Evolutionary conservation across 2,113 vertebrate genomes (phyloP).

Genomic region (Ornithorhynchus anatinus): DNA sequence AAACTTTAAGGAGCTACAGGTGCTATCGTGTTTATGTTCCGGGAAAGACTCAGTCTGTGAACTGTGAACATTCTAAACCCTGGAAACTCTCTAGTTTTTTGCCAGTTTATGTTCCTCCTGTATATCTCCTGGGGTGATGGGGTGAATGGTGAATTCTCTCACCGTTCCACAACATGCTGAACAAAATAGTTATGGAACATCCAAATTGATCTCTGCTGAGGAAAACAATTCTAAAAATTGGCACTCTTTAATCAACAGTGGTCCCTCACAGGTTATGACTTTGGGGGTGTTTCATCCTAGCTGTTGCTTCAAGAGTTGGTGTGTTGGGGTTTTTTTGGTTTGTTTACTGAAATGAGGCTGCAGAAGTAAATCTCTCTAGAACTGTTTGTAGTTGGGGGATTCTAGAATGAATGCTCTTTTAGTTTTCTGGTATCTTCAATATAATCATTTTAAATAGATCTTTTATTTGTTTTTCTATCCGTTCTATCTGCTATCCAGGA

Average conservation of each 20-base stretch:
- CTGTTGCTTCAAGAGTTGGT: not conserved
- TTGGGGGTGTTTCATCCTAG: slow-evolving; percentile 7
- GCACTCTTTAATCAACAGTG: not conserved
- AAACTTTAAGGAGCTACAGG: too few species aligned
- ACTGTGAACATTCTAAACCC: not conserved
- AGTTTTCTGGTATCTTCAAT: slow-evolving; percentile 48
- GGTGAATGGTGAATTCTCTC: slow-evolving; percentile 14
- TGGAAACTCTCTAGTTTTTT: not conserved
- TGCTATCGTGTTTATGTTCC: too few species aligned
- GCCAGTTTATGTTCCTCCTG: slow-evolving; percentile 5
- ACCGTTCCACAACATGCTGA: slow-evolving; percentile 3
- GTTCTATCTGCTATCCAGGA: slow-evolving; percentile 89
- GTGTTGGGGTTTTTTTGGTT: not conserved
- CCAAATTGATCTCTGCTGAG: not conserved
- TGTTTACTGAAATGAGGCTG: not conserved
- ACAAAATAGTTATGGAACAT: slow-evolving; percentile 16
- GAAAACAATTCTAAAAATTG: not conserved
- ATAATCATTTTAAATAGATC: slow-evolving; percentile 76
- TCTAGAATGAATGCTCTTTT: slow-evolving; percentile 54
- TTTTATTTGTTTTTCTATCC: slow-evolving; percentile 85
- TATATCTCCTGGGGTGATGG: not conserved
- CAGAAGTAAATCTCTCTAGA: slow-evolving; percentile 33
- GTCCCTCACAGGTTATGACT: not conserved
- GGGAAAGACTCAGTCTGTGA: not conserved
- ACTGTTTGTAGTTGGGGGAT: slow-evolving; percentile 24